Conservation (phyloP, 2,113 vertebrate genomes). For the Vidua chalybeata region DNA sequence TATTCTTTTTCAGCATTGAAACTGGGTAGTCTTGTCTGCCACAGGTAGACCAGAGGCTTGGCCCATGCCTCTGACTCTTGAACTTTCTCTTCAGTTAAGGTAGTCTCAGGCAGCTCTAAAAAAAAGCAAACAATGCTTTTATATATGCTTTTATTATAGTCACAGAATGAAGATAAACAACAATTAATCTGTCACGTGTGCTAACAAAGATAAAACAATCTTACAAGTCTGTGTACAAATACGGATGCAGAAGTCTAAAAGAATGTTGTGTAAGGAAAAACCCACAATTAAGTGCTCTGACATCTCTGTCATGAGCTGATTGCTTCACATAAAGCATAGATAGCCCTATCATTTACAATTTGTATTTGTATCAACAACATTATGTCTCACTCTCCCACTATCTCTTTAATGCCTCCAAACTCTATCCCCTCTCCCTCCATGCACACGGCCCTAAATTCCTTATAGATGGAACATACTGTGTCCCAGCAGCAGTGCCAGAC, state of each 20-base stretch:
- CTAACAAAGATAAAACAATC: not conserved
- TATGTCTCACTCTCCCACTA: not conserved
- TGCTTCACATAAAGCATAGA: not conserved
- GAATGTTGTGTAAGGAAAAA: not conserved
- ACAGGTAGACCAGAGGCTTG: conserved; percentile 87
- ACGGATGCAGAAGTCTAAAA: not conserved
- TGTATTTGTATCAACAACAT: not conserved
- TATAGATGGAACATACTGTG: not conserved
- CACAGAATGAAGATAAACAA: not conserved
- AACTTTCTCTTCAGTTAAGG: conserved; percentile 77
- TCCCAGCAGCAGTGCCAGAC: not conserved
- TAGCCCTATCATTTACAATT: not conserved
- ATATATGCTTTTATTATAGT: not conserved
- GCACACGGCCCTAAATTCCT: not conserved
- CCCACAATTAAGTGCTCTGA: not conserved
- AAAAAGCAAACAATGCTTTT: not conserved
- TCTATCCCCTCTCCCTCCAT: not conserved
- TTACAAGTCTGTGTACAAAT: not conserved
- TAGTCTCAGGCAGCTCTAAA: conserved; percentile 82
- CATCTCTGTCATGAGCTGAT: not conserved
- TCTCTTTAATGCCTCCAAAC: not conserved
- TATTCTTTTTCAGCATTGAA: conserved; percentile 91
- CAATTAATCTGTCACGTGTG: not conserved
- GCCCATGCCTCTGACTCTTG: conserved; percentile 90
- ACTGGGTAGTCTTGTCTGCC: conserved; percentile 84